Conservation (phyloP, 2,797 vertebrate genomes). For the Psittacula echo region DNA sequence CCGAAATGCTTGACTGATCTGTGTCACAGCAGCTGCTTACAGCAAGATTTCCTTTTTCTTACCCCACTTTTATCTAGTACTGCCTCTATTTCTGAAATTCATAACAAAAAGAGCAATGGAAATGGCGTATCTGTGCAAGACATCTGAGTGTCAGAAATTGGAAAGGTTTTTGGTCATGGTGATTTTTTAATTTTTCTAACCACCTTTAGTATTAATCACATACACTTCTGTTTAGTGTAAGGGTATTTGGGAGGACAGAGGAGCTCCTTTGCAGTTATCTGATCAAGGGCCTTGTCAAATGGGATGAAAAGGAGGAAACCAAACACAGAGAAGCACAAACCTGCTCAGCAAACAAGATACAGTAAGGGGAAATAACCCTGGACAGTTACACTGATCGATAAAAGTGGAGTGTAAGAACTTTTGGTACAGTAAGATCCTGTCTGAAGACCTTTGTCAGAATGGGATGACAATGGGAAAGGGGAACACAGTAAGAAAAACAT, state of each 20-base stretch:
- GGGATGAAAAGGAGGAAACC: neutral
- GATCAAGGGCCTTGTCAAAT: neutral
- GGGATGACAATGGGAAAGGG: neutral
- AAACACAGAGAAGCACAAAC: neutral
- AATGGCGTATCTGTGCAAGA: neutral
- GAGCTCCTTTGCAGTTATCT: neutral
- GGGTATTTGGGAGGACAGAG: neutral
- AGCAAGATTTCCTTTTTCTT: neutral
- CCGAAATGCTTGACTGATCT: neutral
- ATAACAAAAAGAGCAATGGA: neutral
- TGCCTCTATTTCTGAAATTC: neutral
- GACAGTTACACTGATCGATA: accelerated
- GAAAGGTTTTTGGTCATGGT: neutral
- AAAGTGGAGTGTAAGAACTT: neutral
- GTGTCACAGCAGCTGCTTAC: neutral
- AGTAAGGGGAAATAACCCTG: neutral
- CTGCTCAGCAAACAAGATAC: neutral
- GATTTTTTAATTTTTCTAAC: neutral
- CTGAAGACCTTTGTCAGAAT: neutral
- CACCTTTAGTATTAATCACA: neutral
- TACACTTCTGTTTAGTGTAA: neutral
- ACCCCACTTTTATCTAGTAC: neutral
- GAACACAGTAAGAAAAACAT: neutral
- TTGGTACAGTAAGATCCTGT: neutral
- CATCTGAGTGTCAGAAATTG: neutral